A percentile compares a stretch with the other conserved stretches of the same genome.
Evolutionary conservation across 30 jellyfish, hydroid and myxozoan species (phyloP).

Genomic region (Aurelia sp.): DNA sequence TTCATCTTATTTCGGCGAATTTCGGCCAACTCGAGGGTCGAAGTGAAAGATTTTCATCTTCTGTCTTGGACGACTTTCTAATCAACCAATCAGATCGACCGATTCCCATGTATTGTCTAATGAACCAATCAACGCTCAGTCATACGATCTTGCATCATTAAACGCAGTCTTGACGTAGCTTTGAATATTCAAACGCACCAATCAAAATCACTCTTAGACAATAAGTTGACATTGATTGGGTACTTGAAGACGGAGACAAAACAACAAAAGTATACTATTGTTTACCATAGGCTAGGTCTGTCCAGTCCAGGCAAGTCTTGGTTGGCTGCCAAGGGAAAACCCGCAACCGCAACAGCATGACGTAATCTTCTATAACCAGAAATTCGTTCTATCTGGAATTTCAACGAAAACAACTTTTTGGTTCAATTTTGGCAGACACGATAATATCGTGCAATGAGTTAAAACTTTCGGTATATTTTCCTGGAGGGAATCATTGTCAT

Average conservation of each 20-base stretch:
- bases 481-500: too few relatives aligned
- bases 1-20: too few relatives aligned
- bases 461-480: too few relatives aligned
- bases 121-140: not conserved
- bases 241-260: not conserved
- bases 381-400: too few relatives aligned
- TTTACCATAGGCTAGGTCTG: slow-evolving; percentile 5
- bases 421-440: too few relatives aligned
- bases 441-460: too few relatives aligned
- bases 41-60: not conserved
- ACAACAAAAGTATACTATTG: not conserved
- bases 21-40: not conserved
- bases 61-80: not conserved
- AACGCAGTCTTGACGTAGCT: not conserved
- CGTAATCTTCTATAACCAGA: not conserved
- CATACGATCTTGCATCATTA: not conserved
- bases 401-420: too few relatives aligned
- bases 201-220: not conserved
- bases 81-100: not conserved
- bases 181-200: not conserved
- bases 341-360: slow-evolving; percentile 29
- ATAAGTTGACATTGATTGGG: not conserved
- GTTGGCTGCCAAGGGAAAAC: not conserved
- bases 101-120: not conserved
- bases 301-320: slow-evolving; percentile 25